Base-by-base conservation (phyloP, 2,797 vertebrate genomes). In the Uromys caudimaculatus region DNA sequence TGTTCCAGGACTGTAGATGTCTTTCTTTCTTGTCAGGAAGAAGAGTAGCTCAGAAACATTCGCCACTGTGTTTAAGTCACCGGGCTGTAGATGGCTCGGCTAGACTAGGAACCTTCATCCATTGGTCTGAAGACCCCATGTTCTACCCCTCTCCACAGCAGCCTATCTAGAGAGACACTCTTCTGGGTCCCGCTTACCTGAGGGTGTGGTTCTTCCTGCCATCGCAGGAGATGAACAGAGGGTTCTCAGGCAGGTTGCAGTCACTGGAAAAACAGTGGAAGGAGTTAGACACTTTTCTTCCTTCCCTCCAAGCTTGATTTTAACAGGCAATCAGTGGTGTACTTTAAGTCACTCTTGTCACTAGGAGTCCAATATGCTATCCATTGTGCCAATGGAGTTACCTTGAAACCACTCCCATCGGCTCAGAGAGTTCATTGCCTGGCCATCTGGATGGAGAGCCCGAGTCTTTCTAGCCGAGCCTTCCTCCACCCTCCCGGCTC, bases 201-300 rank as follows among this genome's bases (percentile, higher is more conserved):
- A 71, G 54, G 64, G 3, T 93, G 54, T 93, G 54, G 77, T 86
- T 97, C 19, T 76, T 96, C 44, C 95, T 94, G 67, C 78, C n/a
- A 2, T 97, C 98, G 82, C 99, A 99, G 0, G 97, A n/a, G 78
- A 99, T 98, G 91, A 98, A 99, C 84, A 99, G 96, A n/a, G 99
- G 99, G 91, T 99, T 99, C 95, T 99, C 98, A 9, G 98, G 98
- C 16, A 99, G 97, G 91, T 76, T 95, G 38, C 99, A 99, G 83
- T 94, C 98, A 94, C 99, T 99, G 62, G 93, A 93, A 69, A 97
- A 97, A 97, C 0, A 97, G 1, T 19, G 41, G 94, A 81, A 96
- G 41, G 17, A 91, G 50, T 88, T 23, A 85, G 73, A 38, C 14
- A 29, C 50, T 71, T 71, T 14, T 50, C 32, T 6, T 23, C 35